Evolutionary conservation across 2,888 invertebrate genomes (phyloP).

Genomic region (Merodon equestris): DNA sequence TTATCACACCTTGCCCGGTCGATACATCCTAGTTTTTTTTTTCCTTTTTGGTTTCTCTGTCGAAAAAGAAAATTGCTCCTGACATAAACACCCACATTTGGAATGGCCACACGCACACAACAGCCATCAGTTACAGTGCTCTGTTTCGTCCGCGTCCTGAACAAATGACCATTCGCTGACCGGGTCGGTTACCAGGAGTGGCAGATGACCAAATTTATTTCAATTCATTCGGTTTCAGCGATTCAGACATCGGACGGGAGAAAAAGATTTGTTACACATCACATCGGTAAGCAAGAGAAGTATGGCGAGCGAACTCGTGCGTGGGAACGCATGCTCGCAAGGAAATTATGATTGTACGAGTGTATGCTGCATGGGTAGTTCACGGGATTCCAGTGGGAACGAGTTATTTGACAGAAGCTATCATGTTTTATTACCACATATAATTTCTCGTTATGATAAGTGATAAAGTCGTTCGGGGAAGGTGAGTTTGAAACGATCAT

Average conservation of each 20-base stretch:
- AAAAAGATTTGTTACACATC: slow-evolving; percentile 28
- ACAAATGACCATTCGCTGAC: slow-evolving; percentile 15
- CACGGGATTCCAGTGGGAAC: slow-evolving; percentile 18
- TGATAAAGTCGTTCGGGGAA: slow-evolving; percentile 34
- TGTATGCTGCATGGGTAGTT: not conserved
- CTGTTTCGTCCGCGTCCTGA: slow-evolving; percentile 7
- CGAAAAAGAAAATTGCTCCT: too few relatives aligned
- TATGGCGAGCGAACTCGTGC: slow-evolving; percentile 10
- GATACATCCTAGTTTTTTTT: slow-evolving; percentile 25
- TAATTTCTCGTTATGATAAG: slow-evolving; percentile 25
- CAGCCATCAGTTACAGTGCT: not conserved
- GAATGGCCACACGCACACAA: slow-evolving; percentile 10
- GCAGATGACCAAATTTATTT: slow-evolving; percentile 51
- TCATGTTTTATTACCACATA: slow-evolving; percentile 20
- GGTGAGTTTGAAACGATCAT: slow-evolving; percentile 36
- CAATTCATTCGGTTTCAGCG: slow-evolving; percentile 35
- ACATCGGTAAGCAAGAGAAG: not conserved
- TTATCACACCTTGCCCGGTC: slow-evolving; percentile 29
- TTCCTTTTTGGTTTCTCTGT: slow-evolving; percentile 2
- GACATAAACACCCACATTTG: not conserved
- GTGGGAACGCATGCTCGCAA: slow-evolving; percentile 9
- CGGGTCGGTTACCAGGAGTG: slow-evolving; percentile 13
- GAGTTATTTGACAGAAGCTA: slow-evolving; percentile 31
- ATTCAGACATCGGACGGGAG: not conserved
- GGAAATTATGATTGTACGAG: slow-evolving; percentile 20